Base-by-base conservation (phyloP, 2,888 invertebrate genomes). In the Idaea straminata region DNA sequence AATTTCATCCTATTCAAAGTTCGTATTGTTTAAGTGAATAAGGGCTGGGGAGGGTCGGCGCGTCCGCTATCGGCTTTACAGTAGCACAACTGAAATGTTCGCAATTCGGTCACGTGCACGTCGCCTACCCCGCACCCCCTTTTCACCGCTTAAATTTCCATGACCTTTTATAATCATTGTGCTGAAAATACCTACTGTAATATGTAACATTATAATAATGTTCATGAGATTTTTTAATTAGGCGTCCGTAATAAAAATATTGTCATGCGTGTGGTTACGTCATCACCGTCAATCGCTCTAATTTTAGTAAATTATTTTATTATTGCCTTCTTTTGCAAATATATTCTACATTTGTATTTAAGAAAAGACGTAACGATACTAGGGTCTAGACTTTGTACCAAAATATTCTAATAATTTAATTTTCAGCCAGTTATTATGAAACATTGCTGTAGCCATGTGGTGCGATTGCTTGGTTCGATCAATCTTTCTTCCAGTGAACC, bases 51-150 rank as follows among this genome's bases (percentile, higher is more conserved):
- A 13, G 47, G 47, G 47, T 47, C 47, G 47, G 47, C 47, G 47
- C 47, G 47, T 47, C 47, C 47, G 47, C 47, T 47, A 13, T 47
- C 47, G 47, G 47, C 47, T 47, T 47, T 47, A 47, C 47, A 47
- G 47, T 47, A 47, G 47, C 47, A 47, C 47, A 47, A 47, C 47
- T 47, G 47, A 47, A 47, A 47, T 47, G 47, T 47, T 47, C 47
- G 47, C 47, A 47, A 47, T 47, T 47, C 47, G 13, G 47, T 47
- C 47, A 47, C 47, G 47, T 47, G 47, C 13, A 47, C 47, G 13
- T 10, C 10, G 13, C 10, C 47, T 47, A 47, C 47, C 47, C 47
- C 47, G 47, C 47, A 13, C 47, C 47, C 25, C 47, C 47, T 47
- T 47, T 47, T 47, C 47, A 47, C 10, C 47, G 47, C 47, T 47